Evolutionary conservation across 2,113 vertebrate species (phyloP).

Genomic region (Pseudorhombus dupliciocellatus): DNA sequence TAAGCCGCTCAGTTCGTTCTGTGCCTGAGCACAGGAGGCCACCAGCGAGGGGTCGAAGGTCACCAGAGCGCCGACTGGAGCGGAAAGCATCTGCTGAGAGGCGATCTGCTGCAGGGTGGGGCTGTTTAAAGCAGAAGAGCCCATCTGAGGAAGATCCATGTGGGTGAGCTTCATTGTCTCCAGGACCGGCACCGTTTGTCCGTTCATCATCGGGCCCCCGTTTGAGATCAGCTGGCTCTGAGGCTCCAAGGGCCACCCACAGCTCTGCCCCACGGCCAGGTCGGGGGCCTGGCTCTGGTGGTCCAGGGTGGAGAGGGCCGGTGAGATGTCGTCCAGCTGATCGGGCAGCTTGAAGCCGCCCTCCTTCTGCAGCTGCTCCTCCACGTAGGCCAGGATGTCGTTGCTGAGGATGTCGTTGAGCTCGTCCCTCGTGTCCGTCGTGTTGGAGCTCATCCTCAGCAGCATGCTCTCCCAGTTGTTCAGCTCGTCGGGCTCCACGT

Average conservation of each 20-base stretch:
- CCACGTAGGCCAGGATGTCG: slow-evolving; percentile 65
- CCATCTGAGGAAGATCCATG: slow-evolving; percentile 36
- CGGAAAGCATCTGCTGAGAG: slow-evolving; percentile 12
- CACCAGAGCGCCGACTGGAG: slow-evolving; percentile 6
- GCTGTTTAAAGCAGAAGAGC: slow-evolving; percentile 18
- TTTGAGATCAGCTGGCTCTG: slow-evolving; percentile 33
- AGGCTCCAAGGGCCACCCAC: slow-evolving; percentile 34
- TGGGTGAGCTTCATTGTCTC: slow-evolving; percentile 53
- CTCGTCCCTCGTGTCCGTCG: slow-evolving; percentile 41
- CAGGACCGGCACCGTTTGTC: neutral
- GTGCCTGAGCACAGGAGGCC: slow-evolving; percentile 29
- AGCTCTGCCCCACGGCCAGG: slow-evolving; percentile 33
- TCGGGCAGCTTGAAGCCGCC: slow-evolving; percentile 31
- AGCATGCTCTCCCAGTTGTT: slow-evolving; percentile 79
- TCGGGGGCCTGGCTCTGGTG: slow-evolving; percentile 41
- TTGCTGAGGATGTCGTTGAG: slow-evolving; percentile 50
- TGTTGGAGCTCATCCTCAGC: slow-evolving; percentile 60
- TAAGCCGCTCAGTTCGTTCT: slow-evolving; percentile 35
- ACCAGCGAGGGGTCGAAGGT: slow-evolving; percentile 42
- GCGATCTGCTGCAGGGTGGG: slow-evolving; percentile 25
- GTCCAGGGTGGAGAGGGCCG: slow-evolving; percentile 46
- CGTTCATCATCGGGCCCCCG: slow-evolving; percentile 10
- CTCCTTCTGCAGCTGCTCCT: slow-evolving; percentile 76
- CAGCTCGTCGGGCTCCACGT: slow-evolving; percentile 38
- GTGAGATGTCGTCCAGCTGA: slow-evolving; percentile 26